phyloP scores from a whole-genome alignment of 1,140 invertebrate genomes.

The Anastatus disparis region DNA sequence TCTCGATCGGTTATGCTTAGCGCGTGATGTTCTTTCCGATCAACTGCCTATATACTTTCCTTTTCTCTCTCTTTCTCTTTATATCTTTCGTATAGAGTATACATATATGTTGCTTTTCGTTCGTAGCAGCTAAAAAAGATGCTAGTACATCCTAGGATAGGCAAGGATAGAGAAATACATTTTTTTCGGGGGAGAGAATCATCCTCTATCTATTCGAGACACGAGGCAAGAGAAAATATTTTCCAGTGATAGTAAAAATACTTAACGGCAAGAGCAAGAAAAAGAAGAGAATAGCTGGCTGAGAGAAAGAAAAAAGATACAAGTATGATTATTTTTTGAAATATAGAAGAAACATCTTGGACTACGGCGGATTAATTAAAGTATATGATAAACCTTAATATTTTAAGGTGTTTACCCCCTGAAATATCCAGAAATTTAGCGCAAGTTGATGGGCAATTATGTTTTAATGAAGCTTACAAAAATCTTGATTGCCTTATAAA shows the following conservation, averaged over 20 bases:
- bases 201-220: slow-evolving; percentile 42
- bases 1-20: slow-evolving; percentile 54
- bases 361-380: neutral
- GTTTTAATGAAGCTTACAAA: too few species aligned
- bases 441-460: too few species aligned
- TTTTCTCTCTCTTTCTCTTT: slow-evolving; percentile 13
- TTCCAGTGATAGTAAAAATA: slow-evolving; percentile 11
- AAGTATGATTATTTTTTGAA: neutral
- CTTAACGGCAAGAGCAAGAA: neutral
- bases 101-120: neutral
- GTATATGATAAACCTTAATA: neutral
- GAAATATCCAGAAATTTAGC: too few species aligned
- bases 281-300: neutral
- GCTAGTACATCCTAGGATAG: slow-evolving; percentile 15
- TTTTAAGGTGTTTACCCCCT: too few species aligned
- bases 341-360: neutral
- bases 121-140: slow-evolving; percentile 29
- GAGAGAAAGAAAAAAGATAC: neutral
- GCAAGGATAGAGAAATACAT: slow-evolving; percentile 37
- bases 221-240: slow-evolving; percentile 48
- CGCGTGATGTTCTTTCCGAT: slow-evolving; percentile 59
- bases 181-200: slow-evolving; percentile 33
- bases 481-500: too few species aligned
- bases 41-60: slow-evolving; percentile 13
- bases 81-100: neutral